A percentile compares a stretch with the other conserved stretches of the same genome.
phyloP scores from a whole-genome alignment of 1,140 invertebrate genomes.

The Lamellibrachia luymesi region DNA sequence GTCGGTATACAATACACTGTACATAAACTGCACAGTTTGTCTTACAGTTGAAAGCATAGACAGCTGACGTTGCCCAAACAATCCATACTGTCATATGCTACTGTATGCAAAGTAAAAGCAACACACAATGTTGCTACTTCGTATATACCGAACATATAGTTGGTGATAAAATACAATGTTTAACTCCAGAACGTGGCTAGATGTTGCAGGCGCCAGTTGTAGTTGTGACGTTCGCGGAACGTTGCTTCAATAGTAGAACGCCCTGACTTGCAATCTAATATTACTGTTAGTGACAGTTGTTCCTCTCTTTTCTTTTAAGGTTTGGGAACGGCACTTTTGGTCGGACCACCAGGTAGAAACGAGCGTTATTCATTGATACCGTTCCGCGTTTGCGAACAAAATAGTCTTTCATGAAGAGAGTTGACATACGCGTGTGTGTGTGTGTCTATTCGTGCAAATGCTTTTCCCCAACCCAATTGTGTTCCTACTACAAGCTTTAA shows the following conservation, averaged over 20 bases:
- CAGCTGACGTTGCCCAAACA: background rate
- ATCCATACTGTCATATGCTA: background rate
- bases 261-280: background rate
- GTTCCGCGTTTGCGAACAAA: background rate
- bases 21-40: background rate
- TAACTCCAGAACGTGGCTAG: background rate
- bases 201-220: background rate
- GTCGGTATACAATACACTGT: background rate
- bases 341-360: background rate
- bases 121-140: too few relatives aligned
- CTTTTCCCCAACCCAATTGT: background rate
- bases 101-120: too few relatives aligned
- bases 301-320: background rate
- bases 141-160: too few relatives aligned
- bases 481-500: background rate
- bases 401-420: background rate
- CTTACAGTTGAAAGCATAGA: background rate
- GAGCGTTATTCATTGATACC: background rate
- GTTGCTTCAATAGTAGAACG: background rate
- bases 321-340: background rate
- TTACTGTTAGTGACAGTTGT: background rate
- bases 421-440: background rate
- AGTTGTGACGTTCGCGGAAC: background rate
- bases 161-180: background rate
- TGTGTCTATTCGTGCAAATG: background rate